Evolutionary conservation across 2,888 invertebrate species (phyloP).

Genomic region (Blastobasis lacticolella): DNA sequence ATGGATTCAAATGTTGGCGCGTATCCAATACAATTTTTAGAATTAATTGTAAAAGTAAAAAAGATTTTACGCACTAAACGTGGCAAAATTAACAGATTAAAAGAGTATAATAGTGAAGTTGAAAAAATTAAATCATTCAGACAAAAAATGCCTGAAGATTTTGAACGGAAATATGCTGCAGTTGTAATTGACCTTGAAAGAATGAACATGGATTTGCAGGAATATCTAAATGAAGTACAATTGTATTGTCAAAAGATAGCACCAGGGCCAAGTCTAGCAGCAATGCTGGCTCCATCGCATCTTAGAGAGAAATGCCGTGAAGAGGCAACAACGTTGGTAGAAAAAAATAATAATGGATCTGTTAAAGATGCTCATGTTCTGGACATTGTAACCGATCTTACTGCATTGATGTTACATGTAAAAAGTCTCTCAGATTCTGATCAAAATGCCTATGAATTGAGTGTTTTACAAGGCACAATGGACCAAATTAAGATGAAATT

Average conservation of each 20-base stretch:
- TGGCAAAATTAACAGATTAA: constrained; percentile 84
- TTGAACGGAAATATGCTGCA: constrained; percentile 92
- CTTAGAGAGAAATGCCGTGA: constrained; percentile 90
- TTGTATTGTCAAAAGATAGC: constrained; percentile 88
- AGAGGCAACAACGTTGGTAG: constrained; percentile 87
- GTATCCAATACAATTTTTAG: constrained; percentile 88
- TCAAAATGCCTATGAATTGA: constrained; percentile 91
- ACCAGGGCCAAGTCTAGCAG: constrained; percentile 88
- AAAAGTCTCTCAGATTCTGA: constrained; percentile 85
- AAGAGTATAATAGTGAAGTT: constrained; percentile 91
- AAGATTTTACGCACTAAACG: constrained; percentile 90
- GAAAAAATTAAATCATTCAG: constrained; percentile 89
- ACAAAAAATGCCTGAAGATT: constrained; percentile 86
- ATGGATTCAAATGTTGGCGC: constrained; percentile 78
- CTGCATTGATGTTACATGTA: constrained; percentile 92
- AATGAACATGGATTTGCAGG: constrained; percentile 91
- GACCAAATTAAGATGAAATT: constrained; percentile 89
- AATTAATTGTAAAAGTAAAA: constrained; percentile 89
- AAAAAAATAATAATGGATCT: constrained; percentile 78
- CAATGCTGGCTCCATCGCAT: constrained; percentile 91
- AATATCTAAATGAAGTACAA: constrained; percentile 89
- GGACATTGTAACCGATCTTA: constrained; percentile 88
- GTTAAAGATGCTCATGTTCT: constrained; percentile 79
- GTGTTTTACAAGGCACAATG: constrained; percentile 92
- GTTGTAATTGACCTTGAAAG: constrained; percentile 91